Evolutionary conservation across 2,113 vertebrate species (phyloP), one percentile per base, ranked within the genome.

Genomic region (Poeciliopsis prolifica): DNA sequence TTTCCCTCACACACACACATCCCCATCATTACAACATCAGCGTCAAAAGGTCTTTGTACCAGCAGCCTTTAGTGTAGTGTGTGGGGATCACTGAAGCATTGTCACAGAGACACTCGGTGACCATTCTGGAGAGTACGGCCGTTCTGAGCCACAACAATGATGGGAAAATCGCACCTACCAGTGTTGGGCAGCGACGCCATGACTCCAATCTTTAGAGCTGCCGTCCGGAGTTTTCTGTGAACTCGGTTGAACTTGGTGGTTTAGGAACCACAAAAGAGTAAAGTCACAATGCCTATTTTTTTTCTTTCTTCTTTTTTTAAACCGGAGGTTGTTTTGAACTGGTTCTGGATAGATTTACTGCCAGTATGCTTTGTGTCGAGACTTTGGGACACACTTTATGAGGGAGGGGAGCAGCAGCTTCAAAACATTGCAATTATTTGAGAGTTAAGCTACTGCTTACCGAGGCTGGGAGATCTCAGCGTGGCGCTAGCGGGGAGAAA

Each of bases 11-110:
- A 37, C 35, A 63, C 30, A 30, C 42, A 2, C 24, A 17, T 1
- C 61, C 31, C 19, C 12, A 37, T 37, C 58, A 17, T 17, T 1
- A 68, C 61, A 22, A 31, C 24, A 63, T 65, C 30, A 6, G 70
- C 76, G 84, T 92, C 90, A 93, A 92, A 92, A 87, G 90, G 82
- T 88, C 92, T 91, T 93, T 93, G 90, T 92, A 90, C 87, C 82
- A 58, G 31, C 78, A 70, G 76, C 81, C 79, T 44, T 85, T 81
- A 88, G 87, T 86, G 86, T 84, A 74, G 86, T 64, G 79, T 83
- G 79, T 77, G 70, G 70, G 84, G 82, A 86, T 91, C 86, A 93
- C 81, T 93, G 75, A 81, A 83, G 91, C 92, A 92, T 92, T 92
- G 92, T 92, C 80, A 78, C 81, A 6, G 65, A 76, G 87, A 91